Conservation (phyloP, 2,888 invertebrate genomes). For the Syritta pipiens region DNA sequence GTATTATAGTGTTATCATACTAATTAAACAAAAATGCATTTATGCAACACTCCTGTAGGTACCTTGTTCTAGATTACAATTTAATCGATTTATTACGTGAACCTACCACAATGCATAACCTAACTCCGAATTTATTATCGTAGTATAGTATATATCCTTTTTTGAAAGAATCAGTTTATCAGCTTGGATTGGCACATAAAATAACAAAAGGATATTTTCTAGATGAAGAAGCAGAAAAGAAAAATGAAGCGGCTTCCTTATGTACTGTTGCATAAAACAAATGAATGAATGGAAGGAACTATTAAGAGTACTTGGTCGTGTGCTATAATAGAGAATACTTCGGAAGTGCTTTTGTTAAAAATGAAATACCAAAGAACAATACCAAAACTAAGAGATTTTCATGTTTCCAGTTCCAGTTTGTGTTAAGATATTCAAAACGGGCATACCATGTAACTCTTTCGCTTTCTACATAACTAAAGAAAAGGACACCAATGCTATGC, state of each 20-base stretch:
- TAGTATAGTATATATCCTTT: conserved; percentile 16
- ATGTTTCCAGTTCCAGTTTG: conserved; percentile 17
- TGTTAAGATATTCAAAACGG: neutral
- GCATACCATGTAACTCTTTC: conserved; percentile 25
- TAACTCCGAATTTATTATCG: conserved; percentile 36
- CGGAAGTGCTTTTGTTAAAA: conserved; percentile 20
- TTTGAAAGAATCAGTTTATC: conserved; percentile 20
- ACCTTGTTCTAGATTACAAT: conserved; percentile 50
- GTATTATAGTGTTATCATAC: conserved; percentile 25
- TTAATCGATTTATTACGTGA: conserved; percentile 68
- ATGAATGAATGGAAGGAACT: conserved; percentile 27
- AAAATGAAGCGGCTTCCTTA: conserved; percentile 30
- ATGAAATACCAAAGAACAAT: conserved; percentile 30
- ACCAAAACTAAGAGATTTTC: conserved; percentile 13
- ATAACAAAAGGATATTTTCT: conserved; percentile 13
- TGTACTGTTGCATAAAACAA: conserved; percentile 52
- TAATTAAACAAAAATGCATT: conserved; percentile 29
- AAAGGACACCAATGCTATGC: conserved; percentile 28
- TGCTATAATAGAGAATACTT: conserved; percentile 3
- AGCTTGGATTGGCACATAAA: conserved; percentile 10
- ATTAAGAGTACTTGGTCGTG: conserved; percentile 27
- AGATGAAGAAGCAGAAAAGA: conserved; percentile 5
- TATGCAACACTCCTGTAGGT: conserved; percentile 30
- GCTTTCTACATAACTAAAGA: no score
- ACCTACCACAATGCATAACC: conserved; percentile 55